A percentile compares a stretch with the other conserved stretches of the same genome.
Conservation (phyloP, 1,140 invertebrate genomes). For the Leptopilina clavipes region DNA sequence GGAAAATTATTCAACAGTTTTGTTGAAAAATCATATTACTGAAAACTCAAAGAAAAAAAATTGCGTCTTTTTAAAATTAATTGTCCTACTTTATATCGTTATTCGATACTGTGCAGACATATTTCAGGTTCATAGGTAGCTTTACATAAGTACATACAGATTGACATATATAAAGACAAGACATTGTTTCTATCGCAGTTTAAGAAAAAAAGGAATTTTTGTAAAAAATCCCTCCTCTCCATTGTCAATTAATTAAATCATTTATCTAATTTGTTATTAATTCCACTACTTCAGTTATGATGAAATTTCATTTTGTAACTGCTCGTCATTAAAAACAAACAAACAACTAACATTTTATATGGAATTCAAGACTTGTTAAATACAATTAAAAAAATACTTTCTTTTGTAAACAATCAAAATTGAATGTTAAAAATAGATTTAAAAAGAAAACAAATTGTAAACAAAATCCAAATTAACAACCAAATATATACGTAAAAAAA, state of each 20-base stretch:
- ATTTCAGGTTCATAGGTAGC: conserved; percentile 31
- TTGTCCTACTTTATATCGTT: background rate
- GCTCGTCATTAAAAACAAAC: background rate
- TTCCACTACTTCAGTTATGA: background rate
- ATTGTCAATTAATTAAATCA: conserved; percentile 6
- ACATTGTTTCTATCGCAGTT: background rate
- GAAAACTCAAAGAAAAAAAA: background rate
- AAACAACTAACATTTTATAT: background rate
- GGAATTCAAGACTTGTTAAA: too few relatives aligned
- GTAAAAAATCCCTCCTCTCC: background rate
- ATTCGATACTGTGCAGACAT: background rate
- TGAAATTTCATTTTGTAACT: background rate
- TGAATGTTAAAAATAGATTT: too few relatives aligned
- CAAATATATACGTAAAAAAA: too few relatives aligned
- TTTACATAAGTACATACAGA: conserved; percentile 31
- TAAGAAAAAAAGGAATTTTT: background rate
- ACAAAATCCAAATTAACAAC: too few relatives aligned
- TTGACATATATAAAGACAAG: background rate
- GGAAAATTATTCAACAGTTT: too few relatives aligned
- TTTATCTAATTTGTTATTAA: background rate
- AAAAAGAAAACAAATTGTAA: too few relatives aligned
- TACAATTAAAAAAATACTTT: too few relatives aligned
- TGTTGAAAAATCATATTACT: background rate
- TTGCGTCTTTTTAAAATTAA: background rate
- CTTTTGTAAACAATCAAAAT: too few relatives aligned